Percentiles rank a stretch among this genome's conserved stretches.
Evolutionary conservation across 30 jellyfish, hydroid and myxozoan genomes (phyloP).

Genomic region (Hydractinia symbiolongicarpus): DNA sequence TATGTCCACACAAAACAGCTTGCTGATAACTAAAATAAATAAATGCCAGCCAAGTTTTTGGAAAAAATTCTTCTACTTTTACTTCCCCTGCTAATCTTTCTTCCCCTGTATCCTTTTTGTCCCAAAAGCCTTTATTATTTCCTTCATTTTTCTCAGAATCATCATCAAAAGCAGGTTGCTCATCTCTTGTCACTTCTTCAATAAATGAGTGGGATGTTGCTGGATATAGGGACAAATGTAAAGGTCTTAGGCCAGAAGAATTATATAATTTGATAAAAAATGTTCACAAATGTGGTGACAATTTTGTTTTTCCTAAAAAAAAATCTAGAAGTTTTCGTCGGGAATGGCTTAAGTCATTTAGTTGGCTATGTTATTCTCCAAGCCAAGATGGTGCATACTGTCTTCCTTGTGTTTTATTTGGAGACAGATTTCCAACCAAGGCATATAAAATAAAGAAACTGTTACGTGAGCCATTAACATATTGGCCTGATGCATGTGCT

Average conservation of each 20-base stretch:
- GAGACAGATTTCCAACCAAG: background rate
- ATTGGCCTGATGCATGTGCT: background rate
- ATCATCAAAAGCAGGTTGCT: background rate
- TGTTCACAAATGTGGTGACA: conserved; percentile 26
- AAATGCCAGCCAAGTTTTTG: background rate
- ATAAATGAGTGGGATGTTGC: background rate
- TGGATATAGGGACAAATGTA: background rate
- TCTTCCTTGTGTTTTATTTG: conserved; percentile 47
- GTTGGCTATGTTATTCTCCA: conserved; percentile 48
- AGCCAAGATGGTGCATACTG: conserved; percentile 58
- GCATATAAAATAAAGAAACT: background rate
- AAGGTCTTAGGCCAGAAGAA: background rate
- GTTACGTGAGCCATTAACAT: background rate
- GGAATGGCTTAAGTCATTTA: conserved; percentile 27
- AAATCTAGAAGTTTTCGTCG: conserved; percentile 34
- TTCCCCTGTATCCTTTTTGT: no score
- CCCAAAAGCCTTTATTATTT: no score
- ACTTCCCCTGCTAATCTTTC: background rate
- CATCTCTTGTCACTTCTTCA: background rate
- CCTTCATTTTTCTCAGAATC: background rate
- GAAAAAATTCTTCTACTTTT: background rate
- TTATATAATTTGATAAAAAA: conserved; percentile 3
- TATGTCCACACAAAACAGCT: background rate
- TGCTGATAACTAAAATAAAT: background rate
- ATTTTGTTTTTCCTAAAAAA: conserved; percentile 19